Evolutionary conservation across 2,113 vertebrate species (phyloP).

Genomic region (Platichthys flesus): DNA sequence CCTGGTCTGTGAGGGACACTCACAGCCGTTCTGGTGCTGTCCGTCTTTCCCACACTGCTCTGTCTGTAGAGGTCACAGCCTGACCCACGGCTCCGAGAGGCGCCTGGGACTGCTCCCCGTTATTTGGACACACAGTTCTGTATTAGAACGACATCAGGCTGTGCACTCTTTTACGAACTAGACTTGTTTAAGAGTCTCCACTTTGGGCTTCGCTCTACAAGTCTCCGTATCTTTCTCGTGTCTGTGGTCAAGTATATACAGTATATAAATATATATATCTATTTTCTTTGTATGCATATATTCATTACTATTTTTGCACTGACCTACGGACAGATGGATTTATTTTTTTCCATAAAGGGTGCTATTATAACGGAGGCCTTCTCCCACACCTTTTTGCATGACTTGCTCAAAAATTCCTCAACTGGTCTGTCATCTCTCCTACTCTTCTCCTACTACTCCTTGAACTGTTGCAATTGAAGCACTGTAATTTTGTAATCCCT

Average conservation of each 20-base stretch:
- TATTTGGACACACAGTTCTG: conserved; percentile 52
- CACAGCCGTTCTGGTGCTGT: conserved; percentile 68
- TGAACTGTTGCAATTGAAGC: conserved; percentile 77
- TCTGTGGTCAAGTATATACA: conserved; percentile 74
- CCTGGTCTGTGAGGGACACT: conserved; percentile 60
- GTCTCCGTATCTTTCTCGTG: conserved; percentile 70
- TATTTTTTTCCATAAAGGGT: conserved; percentile 86
- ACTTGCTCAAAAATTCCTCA: conserved; percentile 83
- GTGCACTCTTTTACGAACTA: conserved; percentile 61
- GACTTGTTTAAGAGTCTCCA: conserved; percentile 67
- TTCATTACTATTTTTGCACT: conserved; percentile 86
- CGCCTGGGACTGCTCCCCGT: conserved; percentile 30
- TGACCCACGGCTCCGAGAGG: conserved; percentile 55
- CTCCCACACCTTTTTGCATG: conserved; percentile 88
- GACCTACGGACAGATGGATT: conserved; percentile 81
- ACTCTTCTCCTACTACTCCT: conserved; percentile 73
- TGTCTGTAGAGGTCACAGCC: conserved; percentile 59
- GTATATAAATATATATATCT: conserved; percentile 72
- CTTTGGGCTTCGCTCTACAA: conserved; percentile 65
- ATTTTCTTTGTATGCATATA: conserved; percentile 84
- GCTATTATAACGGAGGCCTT: conserved; percentile 87
- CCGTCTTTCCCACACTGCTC: conserved; percentile 57
- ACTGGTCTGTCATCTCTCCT: conserved; percentile 75
- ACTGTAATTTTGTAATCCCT: conserved; percentile 84
- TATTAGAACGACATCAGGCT: conserved; percentile 53